Base-by-base conservation (phyloP, 2,797 vertebrate genomes). In the Notolabrus celidotus region DNA sequence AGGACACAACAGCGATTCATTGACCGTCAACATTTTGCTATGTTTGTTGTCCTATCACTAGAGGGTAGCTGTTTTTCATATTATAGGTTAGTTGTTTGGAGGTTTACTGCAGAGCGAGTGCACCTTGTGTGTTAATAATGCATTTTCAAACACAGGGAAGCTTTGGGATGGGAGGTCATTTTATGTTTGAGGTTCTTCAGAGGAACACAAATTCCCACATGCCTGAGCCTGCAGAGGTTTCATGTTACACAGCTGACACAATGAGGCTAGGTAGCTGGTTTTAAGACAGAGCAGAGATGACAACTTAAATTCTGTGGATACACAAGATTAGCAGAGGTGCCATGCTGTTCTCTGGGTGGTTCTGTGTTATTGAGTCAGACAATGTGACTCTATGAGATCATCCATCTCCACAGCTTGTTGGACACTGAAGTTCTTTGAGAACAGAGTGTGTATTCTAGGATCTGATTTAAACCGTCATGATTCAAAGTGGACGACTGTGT, bases 401-500 rank as follows among this genome's bases (percentile, higher is more conserved):
- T 50, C 41, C 6, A 7, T 39, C 22, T 46, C 10, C 3, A n/a
- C 39, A 34, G n/a, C 22, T 29, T 45, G 9, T 54, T 42, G 7
- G 7, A 27, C 8, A 39, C 7, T 29, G 54, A 27, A 20, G 25
- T n/a, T 25, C 49, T 27, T 10, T 0, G 10, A 20, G 33, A 38
- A 10, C 33, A n/a, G 29, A 36, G 11, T 7, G 38, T 8, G 10
- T 71, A 22, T 50, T 59, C 59, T 12, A 39, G 31, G 3, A 70
- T 47, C 16, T 11, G 22, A 33, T 43, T 54, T 70, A 62, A 69
- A 0, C 5, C 43, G 33, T 69, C 1, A 2, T 71, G 58, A 74
- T 50, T 78, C 69, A 50, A 59, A 67, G 64, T 71, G 68, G 62
- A 59, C 14, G 1, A 43, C 25, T 25, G 59, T 71, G 77, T 80